Percentiles rank a stretch among this genome's conserved stretches.
phyloP scores from a whole-genome alignment of 1,140 invertebrate species.

The Laupala kohalensis region DNA sequence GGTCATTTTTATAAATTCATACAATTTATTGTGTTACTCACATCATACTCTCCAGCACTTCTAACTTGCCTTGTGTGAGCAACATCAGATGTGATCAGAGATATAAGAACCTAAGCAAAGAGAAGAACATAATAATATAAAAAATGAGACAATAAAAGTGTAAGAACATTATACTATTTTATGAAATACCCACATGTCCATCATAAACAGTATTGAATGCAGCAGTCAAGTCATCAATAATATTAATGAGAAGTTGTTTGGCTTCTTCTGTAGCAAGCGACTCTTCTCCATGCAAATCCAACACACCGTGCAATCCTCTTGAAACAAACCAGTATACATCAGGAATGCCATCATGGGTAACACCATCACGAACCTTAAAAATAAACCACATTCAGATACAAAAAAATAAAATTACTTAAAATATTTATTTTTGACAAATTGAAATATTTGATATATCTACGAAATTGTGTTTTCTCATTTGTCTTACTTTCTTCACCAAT shows the following conservation, averaged over 20 bases:
- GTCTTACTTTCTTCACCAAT: slow-evolving; percentile 13
- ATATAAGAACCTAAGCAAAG: slow-evolving; percentile 34
- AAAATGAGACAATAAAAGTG: background rate
- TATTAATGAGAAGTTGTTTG: slow-evolving; percentile 43
- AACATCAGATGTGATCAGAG: slow-evolving; percentile 43
- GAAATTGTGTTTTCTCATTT: background rate
- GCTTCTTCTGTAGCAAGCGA: slow-evolving; percentile 52
- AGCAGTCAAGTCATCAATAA: slow-evolving; percentile 37
- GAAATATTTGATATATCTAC: background rate
- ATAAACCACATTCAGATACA: background rate
- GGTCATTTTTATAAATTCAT: too few species aligned
- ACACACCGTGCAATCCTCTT: slow-evolving; percentile 41
- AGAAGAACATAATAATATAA: background rate
- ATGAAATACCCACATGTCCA: slow-evolving; percentile 34
- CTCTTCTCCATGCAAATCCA: slow-evolving; percentile 50
- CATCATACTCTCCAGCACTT: slow-evolving; percentile 1
- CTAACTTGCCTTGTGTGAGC: slow-evolving; percentile 31
- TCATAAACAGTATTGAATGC: slow-evolving; percentile 51
- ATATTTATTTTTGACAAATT: background rate
- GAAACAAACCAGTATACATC: slow-evolving; percentile 55
- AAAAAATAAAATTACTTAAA: background rate
- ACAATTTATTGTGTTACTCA: too few species aligned
- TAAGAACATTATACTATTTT: background rate
- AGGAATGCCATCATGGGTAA: slow-evolving; percentile 34
- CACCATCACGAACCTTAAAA: slow-evolving; percentile 6